Base-by-base conservation (phyloP, 2,113 vertebrate species). In the Dipodomys ordii region DNA sequence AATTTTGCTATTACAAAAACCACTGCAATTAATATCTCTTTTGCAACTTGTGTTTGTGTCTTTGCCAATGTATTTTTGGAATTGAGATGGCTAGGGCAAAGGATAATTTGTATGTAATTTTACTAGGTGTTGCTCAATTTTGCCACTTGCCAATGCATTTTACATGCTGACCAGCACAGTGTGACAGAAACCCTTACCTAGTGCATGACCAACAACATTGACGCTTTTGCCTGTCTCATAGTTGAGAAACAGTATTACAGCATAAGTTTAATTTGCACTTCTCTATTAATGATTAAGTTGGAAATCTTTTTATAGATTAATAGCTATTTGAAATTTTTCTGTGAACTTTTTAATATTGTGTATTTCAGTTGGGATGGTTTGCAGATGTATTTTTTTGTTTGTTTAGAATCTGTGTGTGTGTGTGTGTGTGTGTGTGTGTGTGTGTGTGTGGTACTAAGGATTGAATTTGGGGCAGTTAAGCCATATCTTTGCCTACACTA, bases 1-100 rank as follows among this genome's bases (percentile, higher is more conserved):
- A 72, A 65, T 72, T 91, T 85, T 82, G 68, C 88, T 83, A 28
- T 86, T 90, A 73, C 77, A 87, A 90, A 49, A 67, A 65, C n/a
- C 20, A 57, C 27, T 65, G 69, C 76, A 77, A 53, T 88, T 85
- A 86, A 27, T 53, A 32, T 73, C 49, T 95, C 62, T 95, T 68
- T 72, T 28, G 76, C 71, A 91, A 82, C 73, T 82, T 69, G 81
- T 82, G 82, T 82, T 89, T 64, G 22, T 72, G 15, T 60, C 49
- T 89, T 91, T 95, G 88, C 74, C 84, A 67, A 57, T 35, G 27
- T 83, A n/a, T 23, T 44, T 73, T 23, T 73, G 82, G 90, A 64
- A 32, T 5, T 77, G 71, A 25, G 71, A 32, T 32, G 90, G 46
- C 62, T 72, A 72, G 93, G 72, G 30, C 72, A 62, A 87, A 83